Evolutionary conservation across 2,888 invertebrate genomes (phyloP).

Genomic region (Ophioninae sp.): DNA sequence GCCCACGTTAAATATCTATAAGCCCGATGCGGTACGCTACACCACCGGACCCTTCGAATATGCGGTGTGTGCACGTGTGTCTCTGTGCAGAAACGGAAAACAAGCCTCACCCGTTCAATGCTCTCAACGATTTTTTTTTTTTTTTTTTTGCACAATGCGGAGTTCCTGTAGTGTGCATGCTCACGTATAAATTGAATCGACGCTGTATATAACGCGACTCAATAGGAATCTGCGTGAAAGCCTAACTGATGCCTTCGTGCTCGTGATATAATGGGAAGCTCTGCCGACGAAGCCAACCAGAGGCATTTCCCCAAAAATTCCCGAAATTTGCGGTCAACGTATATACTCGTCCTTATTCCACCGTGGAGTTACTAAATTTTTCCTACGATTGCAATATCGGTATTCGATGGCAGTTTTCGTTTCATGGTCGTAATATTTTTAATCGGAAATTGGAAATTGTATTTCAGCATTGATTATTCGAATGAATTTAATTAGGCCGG

Average conservation of each 20-base stretch:
- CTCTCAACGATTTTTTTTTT: slow-evolving; percentile 47
- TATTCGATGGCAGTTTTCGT: too few species aligned
- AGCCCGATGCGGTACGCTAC: slow-evolving; percentile 57
- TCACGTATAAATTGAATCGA: slow-evolving; percentile 64
- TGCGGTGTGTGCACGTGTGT: slow-evolving; percentile 30
- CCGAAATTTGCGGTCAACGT: not conserved
- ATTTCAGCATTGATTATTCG: too few species aligned
- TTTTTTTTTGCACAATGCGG: slow-evolving; percentile 56
- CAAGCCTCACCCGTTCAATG: slow-evolving; percentile 24
- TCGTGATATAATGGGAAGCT: slow-evolving; percentile 49
- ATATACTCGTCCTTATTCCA: not conserved
- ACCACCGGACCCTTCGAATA: slow-evolving; percentile 36
- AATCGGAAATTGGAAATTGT: too few species aligned
- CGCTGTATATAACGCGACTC: slow-evolving; percentile 63
- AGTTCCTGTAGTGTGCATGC: slow-evolving; percentile 24
- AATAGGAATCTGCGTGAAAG: slow-evolving; percentile 65
- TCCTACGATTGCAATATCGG: not conserved
- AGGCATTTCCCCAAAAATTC: slow-evolving; percentile 27
- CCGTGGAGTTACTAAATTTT: not conserved
- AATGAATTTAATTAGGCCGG: too few species aligned
- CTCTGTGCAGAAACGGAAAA: not conserved
- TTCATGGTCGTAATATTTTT: too few species aligned
- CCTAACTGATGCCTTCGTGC: slow-evolving; percentile 55
- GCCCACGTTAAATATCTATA: slow-evolving; percentile 66
- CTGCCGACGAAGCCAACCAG: slow-evolving; percentile 24